Evolutionary conservation across 2,113 vertebrate genomes (phyloP).

Genomic region (Nerophis ophidion): DNA sequence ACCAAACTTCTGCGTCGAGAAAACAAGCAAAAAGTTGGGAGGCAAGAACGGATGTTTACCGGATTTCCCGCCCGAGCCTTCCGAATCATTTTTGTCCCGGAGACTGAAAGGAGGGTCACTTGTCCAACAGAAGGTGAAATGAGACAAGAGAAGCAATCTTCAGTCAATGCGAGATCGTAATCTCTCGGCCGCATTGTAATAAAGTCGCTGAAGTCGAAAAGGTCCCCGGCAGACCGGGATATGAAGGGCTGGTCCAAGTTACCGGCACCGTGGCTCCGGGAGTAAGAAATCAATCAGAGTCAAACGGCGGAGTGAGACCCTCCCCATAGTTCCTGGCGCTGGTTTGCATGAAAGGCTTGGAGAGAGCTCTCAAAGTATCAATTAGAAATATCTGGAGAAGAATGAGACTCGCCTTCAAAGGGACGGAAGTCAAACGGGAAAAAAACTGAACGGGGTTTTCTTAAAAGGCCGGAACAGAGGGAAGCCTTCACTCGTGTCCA

Average conservation of each 20-base stretch:
- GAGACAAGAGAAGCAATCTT: conserved; percentile 95
- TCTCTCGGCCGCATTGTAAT: conserved; percentile 92
- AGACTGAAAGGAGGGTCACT: conserved; percentile 88
- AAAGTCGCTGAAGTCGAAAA: conserved; percentile 90
- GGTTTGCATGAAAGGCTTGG: conserved; percentile 21
- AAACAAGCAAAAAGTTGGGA: neutral
- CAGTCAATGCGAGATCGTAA: conserved; percentile 97
- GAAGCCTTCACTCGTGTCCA: conserved; percentile 46
- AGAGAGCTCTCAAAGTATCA: conserved; percentile 13
- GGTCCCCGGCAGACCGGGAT: conserved; percentile 33
- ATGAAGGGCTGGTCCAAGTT: too few relatives aligned
- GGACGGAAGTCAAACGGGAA: conserved; percentile 33
- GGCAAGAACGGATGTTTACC: conserved; percentile 12
- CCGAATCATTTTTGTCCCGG: conserved; percentile 78
- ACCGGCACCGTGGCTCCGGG: too few relatives aligned
- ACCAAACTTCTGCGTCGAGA: neutral
- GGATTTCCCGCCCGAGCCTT: conserved; percentile 67
- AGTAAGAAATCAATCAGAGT: too few relatives aligned
- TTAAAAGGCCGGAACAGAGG: conserved; percentile 42
- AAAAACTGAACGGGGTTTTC: conserved; percentile 38
- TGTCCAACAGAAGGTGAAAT: conserved; percentile 94
- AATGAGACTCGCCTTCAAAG: conserved; percentile 27
- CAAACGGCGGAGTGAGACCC: neutral
- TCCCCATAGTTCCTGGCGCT: neutral
- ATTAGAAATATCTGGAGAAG: conserved; percentile 12